Evolutionary conservation across 2,888 invertebrate genomes (phyloP).

Genomic region (Macrosoma leucophasiata): DNA sequence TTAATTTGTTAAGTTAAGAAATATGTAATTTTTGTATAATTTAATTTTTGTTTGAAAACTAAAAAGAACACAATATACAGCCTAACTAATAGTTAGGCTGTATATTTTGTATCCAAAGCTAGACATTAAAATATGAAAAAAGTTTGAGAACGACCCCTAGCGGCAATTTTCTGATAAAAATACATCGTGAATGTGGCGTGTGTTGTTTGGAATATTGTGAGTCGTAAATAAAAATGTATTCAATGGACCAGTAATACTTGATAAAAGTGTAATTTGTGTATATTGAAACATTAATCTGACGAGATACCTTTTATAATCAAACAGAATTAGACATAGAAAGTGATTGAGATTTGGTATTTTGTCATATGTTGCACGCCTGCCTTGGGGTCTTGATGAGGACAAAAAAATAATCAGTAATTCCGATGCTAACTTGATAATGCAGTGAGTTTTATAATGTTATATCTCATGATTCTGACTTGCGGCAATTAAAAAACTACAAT

Average conservation of each 20-base stretch:
- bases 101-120: slow-evolving; percentile 9
- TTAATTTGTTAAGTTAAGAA: too few species aligned
- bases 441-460: slow-evolving; percentile 53
- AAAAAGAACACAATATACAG: too few species aligned
- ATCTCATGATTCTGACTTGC: slow-evolving; percentile 26
- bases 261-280: slow-evolving; percentile 44
- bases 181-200: slow-evolving; percentile 76
- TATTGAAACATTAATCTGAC: slow-evolving; percentile 40
- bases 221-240: slow-evolving; percentile 73
- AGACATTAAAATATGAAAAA: slow-evolving; percentile 23
- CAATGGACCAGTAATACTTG: slow-evolving; percentile 44
- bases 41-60: too few species aligned
- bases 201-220: slow-evolving; percentile 72
- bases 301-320: slow-evolving; percentile 35
- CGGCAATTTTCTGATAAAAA: slow-evolving; percentile 53
- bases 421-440: slow-evolving; percentile 70
- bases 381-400: slow-evolving; percentile 68
- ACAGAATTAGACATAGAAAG: slow-evolving; percentile 37
- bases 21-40: too few species aligned
- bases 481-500: slow-evolving; percentile 19
- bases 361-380: slow-evolving; percentile 73
- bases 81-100: too few species aligned
- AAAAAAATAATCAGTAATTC: slow-evolving; percentile 69
- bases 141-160: slow-evolving; percentile 47
- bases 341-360: slow-evolving; percentile 59